These are phyloP conservation scores for Danio tinwini DNA, from an alignment of 2,797 vertebrate genomes.

Conservation along the genomic window DNA sequence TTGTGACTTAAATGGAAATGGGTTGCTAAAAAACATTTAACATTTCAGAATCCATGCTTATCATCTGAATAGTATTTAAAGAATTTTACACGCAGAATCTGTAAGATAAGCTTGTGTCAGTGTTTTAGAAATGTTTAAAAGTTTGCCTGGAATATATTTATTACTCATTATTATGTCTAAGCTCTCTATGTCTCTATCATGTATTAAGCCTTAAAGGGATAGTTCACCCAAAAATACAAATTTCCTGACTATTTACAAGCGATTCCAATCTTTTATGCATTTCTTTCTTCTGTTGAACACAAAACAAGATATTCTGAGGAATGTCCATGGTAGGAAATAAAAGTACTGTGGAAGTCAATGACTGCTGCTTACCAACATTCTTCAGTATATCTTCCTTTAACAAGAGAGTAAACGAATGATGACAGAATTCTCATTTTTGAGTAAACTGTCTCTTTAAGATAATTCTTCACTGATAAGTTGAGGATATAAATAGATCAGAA, in stretches of 20 bases:
- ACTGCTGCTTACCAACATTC: too few species aligned
- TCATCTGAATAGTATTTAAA: constrained; percentile 20
- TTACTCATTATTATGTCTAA: neutral
- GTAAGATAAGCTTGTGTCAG: constrained; percentile 21
- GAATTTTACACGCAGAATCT: neutral
- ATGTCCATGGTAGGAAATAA: too few species aligned
- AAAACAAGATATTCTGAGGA: too few species aligned
- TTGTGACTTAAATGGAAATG: neutral
- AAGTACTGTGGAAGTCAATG: too few species aligned
- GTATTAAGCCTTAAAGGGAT: neutral
- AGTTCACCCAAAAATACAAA: too few species aligned
- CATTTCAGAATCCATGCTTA: neutral
- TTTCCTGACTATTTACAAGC: too few species aligned
- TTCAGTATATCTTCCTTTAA: too few species aligned
- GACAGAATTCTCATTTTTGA: too few species aligned
- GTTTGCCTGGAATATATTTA: constrained; percentile 17
- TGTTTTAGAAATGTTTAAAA: neutral
- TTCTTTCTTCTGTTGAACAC: too few species aligned
- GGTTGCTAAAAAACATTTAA: neutral
- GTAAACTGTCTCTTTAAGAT: too few species aligned
- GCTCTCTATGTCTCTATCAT: constrained; percentile 3
- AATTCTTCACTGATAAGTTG: neutral
- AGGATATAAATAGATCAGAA: neutral
- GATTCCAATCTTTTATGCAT: too few species aligned
- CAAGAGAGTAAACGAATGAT: too few species aligned